Evolutionary conservation across 2,797 vertebrate genomes (phyloP).

Genomic region (Sebastiscus albofasciatus): DNA sequence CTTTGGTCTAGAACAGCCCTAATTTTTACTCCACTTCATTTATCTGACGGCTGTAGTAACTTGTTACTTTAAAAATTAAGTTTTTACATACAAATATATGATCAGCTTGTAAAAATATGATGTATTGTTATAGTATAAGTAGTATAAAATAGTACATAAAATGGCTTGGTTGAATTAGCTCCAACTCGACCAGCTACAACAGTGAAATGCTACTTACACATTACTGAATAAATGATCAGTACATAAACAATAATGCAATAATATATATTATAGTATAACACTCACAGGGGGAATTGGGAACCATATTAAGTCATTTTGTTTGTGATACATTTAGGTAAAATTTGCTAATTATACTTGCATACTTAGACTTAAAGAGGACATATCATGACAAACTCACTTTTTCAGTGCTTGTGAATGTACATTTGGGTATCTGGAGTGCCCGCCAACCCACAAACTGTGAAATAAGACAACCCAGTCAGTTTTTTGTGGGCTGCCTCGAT

Average conservation of each 20-base stretch:
- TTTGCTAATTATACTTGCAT: neutral
- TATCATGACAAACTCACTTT: neutral
- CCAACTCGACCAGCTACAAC: neutral
- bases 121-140: neutral
- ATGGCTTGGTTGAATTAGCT: neutral
- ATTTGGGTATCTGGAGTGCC: too few relatives aligned
- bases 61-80: too few relatives aligned
- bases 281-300: neutral
- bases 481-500: too few relatives aligned
- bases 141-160: neutral
- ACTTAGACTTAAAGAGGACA: neutral
- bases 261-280: too few relatives aligned
- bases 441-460: too few relatives aligned
- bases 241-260: neutral
- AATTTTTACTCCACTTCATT: neutral
- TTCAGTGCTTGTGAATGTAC: too few relatives aligned
- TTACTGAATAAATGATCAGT: neutral
- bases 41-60: neutral
- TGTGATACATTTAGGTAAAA: neutral
- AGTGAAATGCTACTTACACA: neutral
- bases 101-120: neutral
- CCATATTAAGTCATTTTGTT: neutral
- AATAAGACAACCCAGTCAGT: too few relatives aligned
- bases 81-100: neutral
- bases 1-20: too few relatives aligned